Conservation (phyloP, 2,888 invertebrate species). For the Luffia ferchaultella region DNA sequence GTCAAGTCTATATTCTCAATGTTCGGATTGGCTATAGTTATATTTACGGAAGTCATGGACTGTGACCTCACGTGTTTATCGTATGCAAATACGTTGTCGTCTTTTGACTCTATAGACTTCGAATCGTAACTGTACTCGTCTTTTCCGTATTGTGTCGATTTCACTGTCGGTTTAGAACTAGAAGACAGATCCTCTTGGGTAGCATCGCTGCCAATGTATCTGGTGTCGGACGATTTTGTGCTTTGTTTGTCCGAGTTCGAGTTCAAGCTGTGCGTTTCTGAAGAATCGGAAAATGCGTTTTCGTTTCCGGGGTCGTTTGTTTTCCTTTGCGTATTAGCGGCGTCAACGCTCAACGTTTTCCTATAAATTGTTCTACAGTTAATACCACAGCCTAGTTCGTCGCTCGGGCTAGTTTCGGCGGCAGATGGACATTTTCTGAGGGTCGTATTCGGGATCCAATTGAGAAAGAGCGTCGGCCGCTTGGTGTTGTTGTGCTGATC, state of each 20-base stretch:
- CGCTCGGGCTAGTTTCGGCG: constrained; percentile 66
- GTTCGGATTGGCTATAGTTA: constrained; percentile 76
- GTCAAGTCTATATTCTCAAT: constrained; percentile 76
- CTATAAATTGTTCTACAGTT: constrained; percentile 27
- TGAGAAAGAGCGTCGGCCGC: constrained; percentile 84
- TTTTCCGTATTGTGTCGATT: constrained; percentile 22
- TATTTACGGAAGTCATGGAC: constrained; percentile 71
- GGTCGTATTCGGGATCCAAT: constrained; percentile 95
- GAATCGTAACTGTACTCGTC: constrained; percentile 24
- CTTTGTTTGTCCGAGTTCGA: constrained; percentile 62
- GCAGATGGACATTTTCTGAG: constrained; percentile 85
- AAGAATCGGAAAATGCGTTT: constrained; percentile 58
- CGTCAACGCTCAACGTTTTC: constrained; percentile 21
- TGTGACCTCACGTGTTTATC: constrained; percentile 60
- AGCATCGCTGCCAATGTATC: constrained; percentile 40
- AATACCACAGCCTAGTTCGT: constrained; percentile 38
- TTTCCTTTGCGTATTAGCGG: constrained; percentile 23
- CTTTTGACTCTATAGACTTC: constrained; percentile 40
- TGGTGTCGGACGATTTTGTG: constrained; percentile 48
- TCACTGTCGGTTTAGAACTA: constrained; percentile 47
- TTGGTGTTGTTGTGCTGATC: constrained; percentile 80
- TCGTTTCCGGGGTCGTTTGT: constrained; percentile 40
- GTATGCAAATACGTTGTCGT: constrained; percentile 44
- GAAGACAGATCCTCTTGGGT: constrained; percentile 48
- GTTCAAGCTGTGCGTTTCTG: constrained; percentile 58